Conservation (phyloP, 1,140 invertebrate genomes). For the Hycleus cichorii region DNA sequence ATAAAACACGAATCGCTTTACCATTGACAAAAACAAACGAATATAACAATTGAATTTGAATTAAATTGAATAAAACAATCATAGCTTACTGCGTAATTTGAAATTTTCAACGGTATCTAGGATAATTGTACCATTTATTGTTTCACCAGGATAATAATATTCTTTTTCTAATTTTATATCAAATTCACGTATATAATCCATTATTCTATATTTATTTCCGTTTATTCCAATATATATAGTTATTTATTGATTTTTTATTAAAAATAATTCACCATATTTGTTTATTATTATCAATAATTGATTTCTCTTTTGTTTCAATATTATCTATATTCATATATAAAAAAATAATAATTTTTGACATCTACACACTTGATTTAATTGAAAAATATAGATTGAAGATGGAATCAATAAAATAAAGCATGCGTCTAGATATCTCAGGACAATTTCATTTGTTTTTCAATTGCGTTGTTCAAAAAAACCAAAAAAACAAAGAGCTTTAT, state of each 20-base stretch:
- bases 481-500: too few relatives aligned
- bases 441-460: neutral
- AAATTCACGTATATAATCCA: slow-evolving; percentile 76
- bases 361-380: neutral
- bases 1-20: slow-evolving; percentile 64
- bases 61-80: neutral
- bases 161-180: slow-evolving; percentile 71
- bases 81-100: slow-evolving; percentile 59
- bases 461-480: too few relatives aligned
- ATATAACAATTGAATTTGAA: neutral
- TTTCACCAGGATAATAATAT: slow-evolving; percentile 71
- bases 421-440: neutral
- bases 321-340: neutral
- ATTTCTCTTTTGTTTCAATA: neutral
- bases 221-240: neutral
- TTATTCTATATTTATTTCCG: slow-evolving; percentile 31
- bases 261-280: neutral
- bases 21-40: neutral
- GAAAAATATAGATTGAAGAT: neutral
- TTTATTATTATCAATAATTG: neutral
- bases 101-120: slow-evolving; percentile 70
- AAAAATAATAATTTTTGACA: neutral
- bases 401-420: neutral
- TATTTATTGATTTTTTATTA: neutral
- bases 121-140: slow-evolving; percentile 60